Conservation (phyloP, 1,140 invertebrate genomes). For the Ceratoteleas bidentatus region DNA sequence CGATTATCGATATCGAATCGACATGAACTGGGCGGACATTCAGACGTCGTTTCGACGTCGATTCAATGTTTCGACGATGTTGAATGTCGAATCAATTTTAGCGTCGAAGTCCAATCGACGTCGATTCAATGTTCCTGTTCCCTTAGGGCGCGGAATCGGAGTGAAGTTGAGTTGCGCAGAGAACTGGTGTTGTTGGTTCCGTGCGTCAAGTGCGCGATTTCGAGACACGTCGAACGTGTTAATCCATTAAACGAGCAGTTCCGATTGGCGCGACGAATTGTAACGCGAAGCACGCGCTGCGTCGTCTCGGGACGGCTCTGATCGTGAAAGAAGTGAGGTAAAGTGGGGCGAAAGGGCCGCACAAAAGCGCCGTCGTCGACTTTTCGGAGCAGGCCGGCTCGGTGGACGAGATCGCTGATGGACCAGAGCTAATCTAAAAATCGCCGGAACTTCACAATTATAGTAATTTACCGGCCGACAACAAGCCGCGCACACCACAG, state of each 20-base stretch:
- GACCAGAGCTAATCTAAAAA: slow-evolving; percentile 81
- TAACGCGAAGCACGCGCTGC: slow-evolving; percentile 48
- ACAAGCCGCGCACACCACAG: slow-evolving; percentile 73
- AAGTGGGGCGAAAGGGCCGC: slow-evolving; percentile 26
- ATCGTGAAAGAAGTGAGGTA: slow-evolving; percentile 38
- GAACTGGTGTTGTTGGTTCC: too few relatives aligned
- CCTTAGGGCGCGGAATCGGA: too few relatives aligned
- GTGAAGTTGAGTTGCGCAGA: too few relatives aligned
- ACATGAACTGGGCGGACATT: too few relatives aligned
- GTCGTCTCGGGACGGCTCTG: slow-evolving; percentile 37
- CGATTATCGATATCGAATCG: too few relatives aligned
- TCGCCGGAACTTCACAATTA: slow-evolving; percentile 81
- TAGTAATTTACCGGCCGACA: slow-evolving; percentile 80
- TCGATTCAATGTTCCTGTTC: too few relatives aligned
- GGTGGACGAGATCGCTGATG: slow-evolving; percentile 73
- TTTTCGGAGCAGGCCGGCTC: slow-evolving; percentile 56
- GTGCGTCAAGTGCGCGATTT: slow-evolving; percentile 47
- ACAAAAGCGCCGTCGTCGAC: slow-evolving; percentile 39
- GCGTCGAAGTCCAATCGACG: too few relatives aligned
- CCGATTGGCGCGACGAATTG: slow-evolving; percentile 59
- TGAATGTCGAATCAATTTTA: too few relatives aligned
- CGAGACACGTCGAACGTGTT: slow-evolving; percentile 54
- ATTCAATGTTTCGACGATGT: too few relatives aligned
- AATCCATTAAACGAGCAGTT: slow-evolving; percentile 53
- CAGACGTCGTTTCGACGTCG: too few relatives aligned